A percentile compares a stretch with the other conserved stretches of the same genome.
Evolutionary conservation across 2,797 vertebrate genomes (phyloP).

Genomic region (Mastacembelus armatus): DNA sequence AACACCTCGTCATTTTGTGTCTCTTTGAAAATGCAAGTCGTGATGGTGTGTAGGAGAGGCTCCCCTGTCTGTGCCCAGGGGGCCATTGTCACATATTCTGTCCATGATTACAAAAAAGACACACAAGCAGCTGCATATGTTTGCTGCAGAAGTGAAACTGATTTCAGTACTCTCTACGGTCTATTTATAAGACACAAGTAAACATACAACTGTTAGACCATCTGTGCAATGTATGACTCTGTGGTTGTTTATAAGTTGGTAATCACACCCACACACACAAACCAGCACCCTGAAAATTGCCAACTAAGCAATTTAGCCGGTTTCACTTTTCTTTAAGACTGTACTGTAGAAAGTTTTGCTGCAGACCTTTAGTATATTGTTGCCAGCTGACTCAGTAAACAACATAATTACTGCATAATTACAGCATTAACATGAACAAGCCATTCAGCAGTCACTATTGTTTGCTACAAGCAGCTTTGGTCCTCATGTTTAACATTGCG

Average conservation of each 20-base stretch:
- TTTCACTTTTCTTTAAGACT: slow-evolving; percentile 26
- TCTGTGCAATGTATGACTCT: background rate
- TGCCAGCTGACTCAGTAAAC: slow-evolving; percentile 61
- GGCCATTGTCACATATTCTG: background rate
- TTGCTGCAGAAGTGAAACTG: background rate
- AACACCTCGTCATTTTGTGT: background rate
- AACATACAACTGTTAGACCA: background rate
- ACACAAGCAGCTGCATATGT: background rate
- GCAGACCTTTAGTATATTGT: slow-evolving; percentile 39
- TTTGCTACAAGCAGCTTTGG: slow-evolving; percentile 37
- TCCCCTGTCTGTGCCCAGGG: background rate
- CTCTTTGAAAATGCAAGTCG: background rate
- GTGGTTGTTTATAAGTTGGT: slow-evolving; percentile 22
- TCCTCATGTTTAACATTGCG: slow-evolving; percentile 43
- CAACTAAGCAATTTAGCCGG: slow-evolving; percentile 29
- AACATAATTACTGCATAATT: slow-evolving; percentile 71
- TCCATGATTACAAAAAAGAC: background rate
- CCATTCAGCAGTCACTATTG: slow-evolving; percentile 48
- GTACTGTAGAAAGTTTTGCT: slow-evolving; percentile 27
- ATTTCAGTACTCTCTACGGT: background rate
- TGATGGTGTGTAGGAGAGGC: background rate
- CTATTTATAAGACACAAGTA: background rate
- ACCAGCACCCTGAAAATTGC: slow-evolving; percentile 19
- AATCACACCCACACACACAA: slow-evolving; percentile 18
- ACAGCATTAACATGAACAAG: slow-evolving; percentile 63